Conservation (phyloP, 2,888 invertebrate genomes). For the Ommatoiulus sabulosus region DNA sequence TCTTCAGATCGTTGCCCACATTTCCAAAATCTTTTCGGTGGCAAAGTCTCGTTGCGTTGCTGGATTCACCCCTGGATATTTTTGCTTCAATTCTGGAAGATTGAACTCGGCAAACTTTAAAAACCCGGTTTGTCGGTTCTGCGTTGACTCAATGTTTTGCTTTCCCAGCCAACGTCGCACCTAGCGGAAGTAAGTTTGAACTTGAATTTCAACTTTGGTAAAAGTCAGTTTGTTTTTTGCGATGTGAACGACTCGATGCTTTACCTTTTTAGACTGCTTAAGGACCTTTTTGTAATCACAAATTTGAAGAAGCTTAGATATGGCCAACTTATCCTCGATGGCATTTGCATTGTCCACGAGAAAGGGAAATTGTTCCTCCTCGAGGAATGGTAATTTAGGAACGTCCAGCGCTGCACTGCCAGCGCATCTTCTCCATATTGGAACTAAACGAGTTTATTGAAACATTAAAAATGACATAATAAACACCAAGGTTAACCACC, state of each 20-base stretch:
- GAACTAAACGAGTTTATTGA: constrained; percentile 72
- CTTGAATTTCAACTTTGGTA: not conserved
- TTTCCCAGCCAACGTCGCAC: not conserved
- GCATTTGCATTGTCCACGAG: constrained; percentile 83
- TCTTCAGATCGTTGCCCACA: constrained; percentile 78
- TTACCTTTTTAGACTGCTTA: constrained; percentile 73
- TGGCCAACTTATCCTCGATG: constrained; percentile 73
- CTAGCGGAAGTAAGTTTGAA: not conserved
- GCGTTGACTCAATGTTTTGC: not conserved
- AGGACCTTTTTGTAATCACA: constrained; percentile 71
- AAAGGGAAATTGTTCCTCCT: constrained; percentile 80
- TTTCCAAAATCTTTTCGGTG: constrained; percentile 74
- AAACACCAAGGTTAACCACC: not conserved
- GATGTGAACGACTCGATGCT: not conserved
- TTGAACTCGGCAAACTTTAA: constrained; percentile 70
- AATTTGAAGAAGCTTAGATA: constrained; percentile 74
- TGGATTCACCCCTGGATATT: constrained; percentile 65
- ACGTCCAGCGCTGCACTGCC: constrained; percentile 95
- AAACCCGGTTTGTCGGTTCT: constrained; percentile 66
- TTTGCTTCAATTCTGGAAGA: constrained; percentile 69
- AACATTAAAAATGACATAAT: not conserved
- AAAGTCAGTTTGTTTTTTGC: not conserved
- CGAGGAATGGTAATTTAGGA: constrained; percentile 85
- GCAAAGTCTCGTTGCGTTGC: constrained; percentile 74
- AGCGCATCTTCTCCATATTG: constrained; percentile 94